Evolutionary conservation across 2,113 vertebrate species (phyloP).

Genomic region (Mungos mungo): DNA sequence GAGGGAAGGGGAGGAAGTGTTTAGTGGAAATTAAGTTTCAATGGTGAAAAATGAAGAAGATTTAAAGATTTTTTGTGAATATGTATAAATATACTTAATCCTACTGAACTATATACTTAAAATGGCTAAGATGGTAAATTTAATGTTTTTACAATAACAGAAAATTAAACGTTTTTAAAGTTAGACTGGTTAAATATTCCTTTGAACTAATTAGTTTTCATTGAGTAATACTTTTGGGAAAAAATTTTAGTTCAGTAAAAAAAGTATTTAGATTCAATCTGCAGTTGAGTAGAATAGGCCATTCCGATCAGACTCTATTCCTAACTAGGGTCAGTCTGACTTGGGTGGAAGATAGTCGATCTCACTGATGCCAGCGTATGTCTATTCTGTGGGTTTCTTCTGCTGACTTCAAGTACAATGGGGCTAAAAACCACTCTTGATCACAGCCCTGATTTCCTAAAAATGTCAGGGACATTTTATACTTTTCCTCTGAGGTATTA

Average conservation of each 20-base stretch:
- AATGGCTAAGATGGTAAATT: neutral
- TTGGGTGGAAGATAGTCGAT: neutral
- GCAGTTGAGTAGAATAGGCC: neutral
- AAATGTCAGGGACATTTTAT: constrained; percentile 69
- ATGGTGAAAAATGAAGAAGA: neutral
- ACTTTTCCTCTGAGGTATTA: constrained; percentile 60
- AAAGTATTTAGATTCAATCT: constrained; percentile 25
- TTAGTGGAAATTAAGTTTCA: neutral
- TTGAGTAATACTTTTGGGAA: neutral
- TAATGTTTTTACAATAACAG: neutral
- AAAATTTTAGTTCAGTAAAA: neutral
- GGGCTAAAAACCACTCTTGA: constrained; percentile 56
- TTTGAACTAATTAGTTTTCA: neutral
- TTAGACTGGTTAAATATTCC: neutral
- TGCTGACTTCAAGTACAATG: neutral
- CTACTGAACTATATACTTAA: neutral
- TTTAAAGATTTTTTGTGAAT: neutral
- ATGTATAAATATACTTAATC: neutral
- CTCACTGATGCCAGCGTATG: neutral
- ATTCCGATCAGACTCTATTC: neutral
- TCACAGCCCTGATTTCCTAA: constrained; percentile 53
- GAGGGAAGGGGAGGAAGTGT: neutral
- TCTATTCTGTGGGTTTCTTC: neutral
- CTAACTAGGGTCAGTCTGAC: neutral
- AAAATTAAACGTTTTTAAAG: neutral